Conservation (phyloP, 2,888 invertebrate species). For the Acanthosoma haemorrhoidale region DNA sequence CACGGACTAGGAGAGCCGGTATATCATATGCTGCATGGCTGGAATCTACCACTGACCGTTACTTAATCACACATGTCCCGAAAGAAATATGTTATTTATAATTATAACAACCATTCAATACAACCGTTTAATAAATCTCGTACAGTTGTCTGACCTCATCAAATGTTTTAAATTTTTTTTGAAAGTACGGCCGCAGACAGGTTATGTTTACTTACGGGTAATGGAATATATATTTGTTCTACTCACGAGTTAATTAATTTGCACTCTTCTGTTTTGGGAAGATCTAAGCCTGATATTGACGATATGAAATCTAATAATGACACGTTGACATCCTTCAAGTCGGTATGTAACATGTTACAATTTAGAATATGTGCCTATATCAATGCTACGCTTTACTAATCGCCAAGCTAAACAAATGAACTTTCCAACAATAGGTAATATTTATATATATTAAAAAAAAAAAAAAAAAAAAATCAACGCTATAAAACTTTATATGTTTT, state of each 20-base stretch:
- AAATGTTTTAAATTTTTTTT: background rate
- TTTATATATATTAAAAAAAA: background rate
- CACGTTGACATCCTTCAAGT: slow-evolving; percentile 25
- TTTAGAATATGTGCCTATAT: background rate
- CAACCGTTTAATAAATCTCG: background rate
- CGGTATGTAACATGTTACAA: slow-evolving; percentile 17
- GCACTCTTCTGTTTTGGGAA: slow-evolving; percentile 24
- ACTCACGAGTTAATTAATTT: slow-evolving; percentile 22
- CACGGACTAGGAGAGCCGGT: no score
- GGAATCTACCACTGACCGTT: background rate
- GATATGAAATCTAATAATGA: slow-evolving; percentile 23
- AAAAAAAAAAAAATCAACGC: background rate
- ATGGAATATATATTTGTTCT: background rate
- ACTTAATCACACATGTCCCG: slow-evolving; percentile 5
- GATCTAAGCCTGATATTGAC: slow-evolving; percentile 20
- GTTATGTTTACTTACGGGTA: no score
- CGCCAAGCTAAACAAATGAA: slow-evolving; percentile 16
- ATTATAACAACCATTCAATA: background rate
- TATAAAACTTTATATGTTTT: background rate
- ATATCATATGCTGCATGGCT: background rate
- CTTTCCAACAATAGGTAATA: slow-evolving; percentile 16
- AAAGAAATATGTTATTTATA: background rate
- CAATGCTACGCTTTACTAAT: slow-evolving; percentile 1
- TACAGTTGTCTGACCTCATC: background rate
- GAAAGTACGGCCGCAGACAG: background rate